Percentiles rank a stretch among this genome's conserved stretches.
phyloP scores from a whole-genome alignment of 2,888 invertebrate genomes.

The Podotricha telesiphe region DNA sequence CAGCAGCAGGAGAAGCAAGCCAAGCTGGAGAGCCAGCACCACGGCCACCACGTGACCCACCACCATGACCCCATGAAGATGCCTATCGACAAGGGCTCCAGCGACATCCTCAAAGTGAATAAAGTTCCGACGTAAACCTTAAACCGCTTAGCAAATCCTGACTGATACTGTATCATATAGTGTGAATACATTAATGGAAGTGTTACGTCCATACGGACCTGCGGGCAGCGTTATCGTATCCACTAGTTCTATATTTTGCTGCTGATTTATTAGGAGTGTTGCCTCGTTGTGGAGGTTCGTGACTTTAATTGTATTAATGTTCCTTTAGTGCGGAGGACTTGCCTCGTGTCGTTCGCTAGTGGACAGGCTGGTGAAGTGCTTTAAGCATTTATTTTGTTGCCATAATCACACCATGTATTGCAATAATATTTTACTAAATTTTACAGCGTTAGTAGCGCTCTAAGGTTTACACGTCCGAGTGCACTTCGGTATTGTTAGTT shows the following conservation, averaged over 20 bases:
- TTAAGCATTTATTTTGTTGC: constrained; percentile 85
- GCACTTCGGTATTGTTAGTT: constrained; percentile 81
- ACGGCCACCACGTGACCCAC: constrained; percentile 87
- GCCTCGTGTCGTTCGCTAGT: constrained; percentile 75
- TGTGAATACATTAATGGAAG: constrained; percentile 77
- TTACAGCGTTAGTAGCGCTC: constrained; percentile 78
- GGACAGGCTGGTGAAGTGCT: constrained; percentile 83
- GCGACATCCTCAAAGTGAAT: constrained; percentile 90
- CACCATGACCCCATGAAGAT: constrained; percentile 89
- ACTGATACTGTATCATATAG: constrained; percentile 83
- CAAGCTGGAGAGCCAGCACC: constrained; percentile 89
- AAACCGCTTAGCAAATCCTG: constrained; percentile 69
- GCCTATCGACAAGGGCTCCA: constrained; percentile 89
- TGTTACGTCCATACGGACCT: constrained; percentile 77
- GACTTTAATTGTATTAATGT: constrained; percentile 77
- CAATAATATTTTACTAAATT: constrained; percentile 84
- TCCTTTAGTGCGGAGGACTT: constrained; percentile 81
- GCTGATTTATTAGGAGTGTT: constrained; percentile 61
- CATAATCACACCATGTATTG: constrained; percentile 83
- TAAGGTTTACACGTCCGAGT: constrained; percentile 77
- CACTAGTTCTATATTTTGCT: constrained; percentile 81
- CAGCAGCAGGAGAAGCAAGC: constrained; percentile 95
- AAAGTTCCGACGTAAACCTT: constrained; percentile 89
- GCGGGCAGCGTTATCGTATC: constrained; percentile 77
- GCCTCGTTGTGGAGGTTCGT: constrained; percentile 71